Conservation (phyloP, 2,797 vertebrate species). For the Esox masquinongy region DNA sequence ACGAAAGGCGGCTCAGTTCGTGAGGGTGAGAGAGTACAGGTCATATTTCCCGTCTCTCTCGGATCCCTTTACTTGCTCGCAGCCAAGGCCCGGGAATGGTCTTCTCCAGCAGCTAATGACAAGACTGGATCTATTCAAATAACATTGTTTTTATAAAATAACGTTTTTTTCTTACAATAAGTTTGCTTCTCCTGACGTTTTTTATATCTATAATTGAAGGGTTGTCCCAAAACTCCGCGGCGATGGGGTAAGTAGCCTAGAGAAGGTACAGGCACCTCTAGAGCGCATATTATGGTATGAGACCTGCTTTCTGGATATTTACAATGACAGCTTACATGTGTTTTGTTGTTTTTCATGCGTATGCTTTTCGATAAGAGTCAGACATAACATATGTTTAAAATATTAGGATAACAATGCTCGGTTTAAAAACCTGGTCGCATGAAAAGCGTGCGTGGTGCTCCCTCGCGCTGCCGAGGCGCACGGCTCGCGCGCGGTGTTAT, state of each 20-base stretch:
- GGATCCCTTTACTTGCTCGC: constrained; percentile 51
- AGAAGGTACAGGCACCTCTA: constrained; percentile 34
- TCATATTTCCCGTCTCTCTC: constrained; percentile 64
- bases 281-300: constrained; percentile 40
- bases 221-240: constrained; percentile 65
- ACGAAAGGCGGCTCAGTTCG: constrained; percentile 54
- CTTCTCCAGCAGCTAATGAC: constrained; percentile 57
- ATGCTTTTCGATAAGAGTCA: background rate
- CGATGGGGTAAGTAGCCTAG: constrained; percentile 76
- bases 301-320: constrained; percentile 44
- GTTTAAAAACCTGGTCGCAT: background rate
- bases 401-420: background rate
- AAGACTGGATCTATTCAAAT: constrained; percentile 52
- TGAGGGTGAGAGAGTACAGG: constrained; percentile 58
- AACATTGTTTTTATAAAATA: constrained; percentile 18
- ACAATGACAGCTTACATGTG: background rate
- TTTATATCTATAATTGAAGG: constrained; percentile 32
- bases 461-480: background rate
- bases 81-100: constrained; percentile 54
- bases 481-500: background rate
- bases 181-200: background rate
- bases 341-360: background rate
- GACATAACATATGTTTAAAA: background rate
- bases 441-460: background rate
- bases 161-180: constrained; percentile 4